Evolutionary conservation across 1,140 invertebrate genomes (phyloP), one percentile per base, ranked within the genome.

Genomic region (Heliconius himera): DNA sequence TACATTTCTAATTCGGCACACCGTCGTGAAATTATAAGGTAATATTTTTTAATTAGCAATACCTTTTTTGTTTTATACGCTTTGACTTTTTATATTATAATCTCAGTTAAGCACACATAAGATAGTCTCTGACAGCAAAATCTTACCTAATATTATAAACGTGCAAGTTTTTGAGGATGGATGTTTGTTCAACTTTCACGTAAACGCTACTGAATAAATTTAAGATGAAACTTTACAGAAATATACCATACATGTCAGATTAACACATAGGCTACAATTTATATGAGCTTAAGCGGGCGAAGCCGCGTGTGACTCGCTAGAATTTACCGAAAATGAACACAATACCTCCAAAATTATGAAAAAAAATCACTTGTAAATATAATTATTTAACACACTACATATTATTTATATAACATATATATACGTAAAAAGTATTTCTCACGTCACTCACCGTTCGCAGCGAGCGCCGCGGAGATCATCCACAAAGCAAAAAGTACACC

Each of bases 401-500:
- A 66, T 66, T 66, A n/a, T n/a, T 66, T 66, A 66, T 66, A 66
- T 5, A 29, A 13, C 26, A 16, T 16, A 66, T 66, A 16, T 66
- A 26, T 2, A 29, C 13, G 16, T 66, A 56, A 29, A 29, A 66
- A 26, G 3, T 11, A 66, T 16, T 46, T 60, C 20, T 36, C n/a
- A 8, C 20, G 20, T 13, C 60, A 76, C 74, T 76, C 74, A 76
- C 74, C 74, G 74, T 76, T n/a, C 22, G 60, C 3, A 26, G 66
- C 74, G 74, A 76, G 60, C 16, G 41, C 20, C 60, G 38, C 60
- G 74, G 56, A 76, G n/a, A 76, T 20, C 60, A 66, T 66, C 60
- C 60, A 66, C n/a, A 66, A 26, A 20, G 29, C 36, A 13, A 13
- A 9, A 33, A 76, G 26, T 76, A 70, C 74, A 22, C 54, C 20